A percentile compares a stretch with the other conserved stretches of the same genome.
phyloP scores from a whole-genome alignment of 2,113 vertebrate species.

The Nothobranchius furzeri region DNA sequence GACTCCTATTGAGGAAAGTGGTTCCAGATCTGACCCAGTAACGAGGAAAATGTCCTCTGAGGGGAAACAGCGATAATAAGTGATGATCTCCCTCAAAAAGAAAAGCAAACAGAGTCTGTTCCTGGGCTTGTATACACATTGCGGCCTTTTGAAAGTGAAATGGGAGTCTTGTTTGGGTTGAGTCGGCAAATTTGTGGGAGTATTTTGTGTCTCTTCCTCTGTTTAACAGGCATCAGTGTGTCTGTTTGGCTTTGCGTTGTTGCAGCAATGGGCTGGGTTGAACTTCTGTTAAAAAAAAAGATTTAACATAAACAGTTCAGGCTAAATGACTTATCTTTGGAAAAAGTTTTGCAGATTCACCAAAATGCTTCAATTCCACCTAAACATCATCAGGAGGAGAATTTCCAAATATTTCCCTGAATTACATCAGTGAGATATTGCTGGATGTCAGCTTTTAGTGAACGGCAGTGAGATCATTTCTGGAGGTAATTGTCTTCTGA shows the following conservation, averaged over 20 bases:
- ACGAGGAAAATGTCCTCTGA: background rate
- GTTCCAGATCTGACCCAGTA: slow-evolving; percentile 49
- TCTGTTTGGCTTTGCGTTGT: background rate
- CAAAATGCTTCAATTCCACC: slow-evolving; percentile 4
- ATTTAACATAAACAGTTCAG: background rate
- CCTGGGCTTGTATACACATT: background rate
- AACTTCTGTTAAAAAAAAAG: too few species aligned
- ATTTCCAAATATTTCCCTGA: slow-evolving; percentile 15
- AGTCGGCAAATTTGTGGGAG: too few species aligned
- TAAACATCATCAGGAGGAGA: slow-evolving; percentile 7
- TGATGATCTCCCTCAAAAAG: background rate
- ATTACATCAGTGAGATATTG: slow-evolving; percentile 22
- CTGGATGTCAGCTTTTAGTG: slow-evolving; percentile 9
- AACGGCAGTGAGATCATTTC: background rate
- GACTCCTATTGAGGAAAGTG: slow-evolving; percentile 52
- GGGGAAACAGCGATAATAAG: slow-evolving; percentile 4
- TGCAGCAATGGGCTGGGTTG: too few species aligned
- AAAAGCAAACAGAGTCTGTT: background rate
- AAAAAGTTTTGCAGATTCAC: background rate
- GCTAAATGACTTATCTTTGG: background rate
- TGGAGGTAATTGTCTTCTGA: slow-evolving; percentile 4
- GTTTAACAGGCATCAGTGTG: background rate
- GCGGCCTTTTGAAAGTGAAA: background rate
- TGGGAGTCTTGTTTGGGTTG: background rate
- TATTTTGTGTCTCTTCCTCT: too few species aligned